These are phyloP conservation scores for Scalopus aquaticus DNA, from an alignment of 2,113 vertebrate species.

Conservation along the genomic window DNA sequence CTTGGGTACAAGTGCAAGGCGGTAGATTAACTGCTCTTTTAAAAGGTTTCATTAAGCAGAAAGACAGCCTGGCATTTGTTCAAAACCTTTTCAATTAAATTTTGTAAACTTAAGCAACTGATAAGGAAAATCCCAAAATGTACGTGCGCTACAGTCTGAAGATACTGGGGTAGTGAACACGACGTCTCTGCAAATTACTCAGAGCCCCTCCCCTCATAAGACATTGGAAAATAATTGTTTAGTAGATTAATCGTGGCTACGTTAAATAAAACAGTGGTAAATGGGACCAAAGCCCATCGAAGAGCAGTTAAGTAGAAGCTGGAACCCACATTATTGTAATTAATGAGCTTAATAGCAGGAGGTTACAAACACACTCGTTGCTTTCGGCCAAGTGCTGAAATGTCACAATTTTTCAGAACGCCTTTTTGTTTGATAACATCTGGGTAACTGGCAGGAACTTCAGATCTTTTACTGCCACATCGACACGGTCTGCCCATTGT, in stretches of 20 bases:
- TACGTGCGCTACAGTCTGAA: constrained; percentile 59
- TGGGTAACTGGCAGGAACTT: constrained; percentile 2
- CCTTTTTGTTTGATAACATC: constrained; percentile 36
- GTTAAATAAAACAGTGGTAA: constrained; percentile 64
- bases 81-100: constrained; percentile 86
- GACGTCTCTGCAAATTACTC: neutral
- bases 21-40: constrained; percentile 84
- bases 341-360: constrained; percentile 68
- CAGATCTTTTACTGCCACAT: neutral
- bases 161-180: constrained; percentile 32
- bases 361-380: constrained; percentile 59
- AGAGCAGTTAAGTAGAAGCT: constrained; percentile 64
- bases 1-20: constrained; percentile 78
- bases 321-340: constrained; percentile 68
- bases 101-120: constrained; percentile 83
- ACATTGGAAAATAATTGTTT: constrained; percentile 50
- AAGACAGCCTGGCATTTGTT: constrained; percentile 86
- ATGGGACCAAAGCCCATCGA: constrained; percentile 60
- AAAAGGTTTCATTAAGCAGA: constrained; percentile 87
- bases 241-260: constrained; percentile 61
- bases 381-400: constrained; percentile 53
- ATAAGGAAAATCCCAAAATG: constrained; percentile 67
- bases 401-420: constrained; percentile 9
- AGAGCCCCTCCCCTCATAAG: constrained; percentile 52
- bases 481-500: neutral